Evolutionary conservation across 2,797 vertebrate species (phyloP).

Genomic region (Lagorchestes hirsutus): DNA sequence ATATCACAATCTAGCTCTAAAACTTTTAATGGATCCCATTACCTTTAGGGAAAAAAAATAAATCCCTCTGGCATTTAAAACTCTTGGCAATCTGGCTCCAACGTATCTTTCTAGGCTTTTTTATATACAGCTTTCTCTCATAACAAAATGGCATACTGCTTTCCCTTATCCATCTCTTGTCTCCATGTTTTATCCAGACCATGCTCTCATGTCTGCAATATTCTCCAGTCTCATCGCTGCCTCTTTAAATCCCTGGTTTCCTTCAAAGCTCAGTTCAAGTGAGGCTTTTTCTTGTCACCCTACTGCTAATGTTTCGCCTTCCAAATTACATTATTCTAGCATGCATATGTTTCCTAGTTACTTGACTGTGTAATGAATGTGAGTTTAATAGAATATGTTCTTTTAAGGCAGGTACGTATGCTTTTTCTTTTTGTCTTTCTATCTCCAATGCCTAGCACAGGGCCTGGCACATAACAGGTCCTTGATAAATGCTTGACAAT

Average conservation of each 20-base stretch:
- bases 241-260: neutral
- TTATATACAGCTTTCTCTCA: neutral
- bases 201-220: neutral
- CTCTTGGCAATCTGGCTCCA: neutral
- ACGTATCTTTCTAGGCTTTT: neutral
- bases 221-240: neutral
- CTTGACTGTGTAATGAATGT: neutral
- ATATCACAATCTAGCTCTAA: neutral
- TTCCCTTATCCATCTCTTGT: neutral
- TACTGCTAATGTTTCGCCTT: neutral
- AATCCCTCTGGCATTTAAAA: neutral
- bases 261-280: neutral
- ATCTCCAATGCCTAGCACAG: neutral
- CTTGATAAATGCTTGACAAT: neutral
- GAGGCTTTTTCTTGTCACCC: neutral
- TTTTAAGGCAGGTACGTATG: neutral
- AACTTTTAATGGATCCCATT: neutral
- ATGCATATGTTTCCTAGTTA: neutral
- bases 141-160: neutral
- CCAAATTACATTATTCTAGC: neutral
- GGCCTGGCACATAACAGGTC: neutral
- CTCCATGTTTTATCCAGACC: neutral
- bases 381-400: neutral
- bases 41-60: neutral
- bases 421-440: neutral